Conservation (phyloP, 2,113 vertebrate genomes). For the Gopherus evgoodei region DNA sequence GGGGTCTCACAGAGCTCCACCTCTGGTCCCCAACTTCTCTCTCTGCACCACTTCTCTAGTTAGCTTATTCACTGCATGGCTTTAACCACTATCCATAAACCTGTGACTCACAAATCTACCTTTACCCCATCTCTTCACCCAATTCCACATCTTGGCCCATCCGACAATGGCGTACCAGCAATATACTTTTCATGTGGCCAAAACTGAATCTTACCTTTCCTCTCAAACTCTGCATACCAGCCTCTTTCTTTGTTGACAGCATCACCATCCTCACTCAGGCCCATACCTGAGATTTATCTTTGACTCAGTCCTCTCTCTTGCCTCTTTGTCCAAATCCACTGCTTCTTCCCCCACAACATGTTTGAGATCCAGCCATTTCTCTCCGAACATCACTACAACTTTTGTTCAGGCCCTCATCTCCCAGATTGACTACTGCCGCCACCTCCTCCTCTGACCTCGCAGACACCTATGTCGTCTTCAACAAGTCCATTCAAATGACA, state of each 20-base stretch:
- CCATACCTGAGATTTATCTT: not conserved
- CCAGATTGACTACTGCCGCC: not conserved
- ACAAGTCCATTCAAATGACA: conserved; percentile 3
- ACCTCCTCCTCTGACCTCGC: not conserved
- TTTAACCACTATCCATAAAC: conserved; percentile 15
- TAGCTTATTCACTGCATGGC: conserved; percentile 1
- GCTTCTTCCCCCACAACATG: not conserved
- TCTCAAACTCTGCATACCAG: not conserved
- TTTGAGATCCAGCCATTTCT: not conserved
- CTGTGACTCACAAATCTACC: not conserved
- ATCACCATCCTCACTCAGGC: not conserved
- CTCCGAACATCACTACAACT: not conserved
- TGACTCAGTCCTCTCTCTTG: not conserved
- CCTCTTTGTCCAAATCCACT: not conserved
- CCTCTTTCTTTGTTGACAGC: not conserved
- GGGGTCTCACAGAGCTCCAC: not conserved
- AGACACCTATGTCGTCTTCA: not conserved
- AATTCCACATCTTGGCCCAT: not conserved
- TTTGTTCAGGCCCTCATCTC: not conserved
- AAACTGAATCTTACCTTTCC: not conserved
- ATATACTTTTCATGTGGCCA: not conserved
- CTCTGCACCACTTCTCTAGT: not conserved
- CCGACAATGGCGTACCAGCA: not conserved
- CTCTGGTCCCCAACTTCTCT: not conserved
- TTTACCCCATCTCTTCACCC: not conserved